Evolutionary conservation across 2,113 vertebrate species (phyloP).

Genomic region (Sporophila hypoxantha): DNA sequence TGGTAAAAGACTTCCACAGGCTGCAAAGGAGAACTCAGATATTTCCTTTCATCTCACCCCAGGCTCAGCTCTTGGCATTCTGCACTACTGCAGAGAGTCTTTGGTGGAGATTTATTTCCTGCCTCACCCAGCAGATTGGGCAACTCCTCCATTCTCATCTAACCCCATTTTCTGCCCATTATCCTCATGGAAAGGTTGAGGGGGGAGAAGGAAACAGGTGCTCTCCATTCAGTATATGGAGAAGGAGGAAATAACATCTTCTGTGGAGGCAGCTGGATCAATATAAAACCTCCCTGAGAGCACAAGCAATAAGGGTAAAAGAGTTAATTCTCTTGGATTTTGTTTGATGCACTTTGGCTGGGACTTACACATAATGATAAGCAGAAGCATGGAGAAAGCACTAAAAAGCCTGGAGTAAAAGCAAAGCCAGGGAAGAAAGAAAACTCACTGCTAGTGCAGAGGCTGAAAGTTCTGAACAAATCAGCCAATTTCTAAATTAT

Average conservation of each 20-base stretch:
- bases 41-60: not conserved
- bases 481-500: not conserved
- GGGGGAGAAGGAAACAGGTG: not conserved
- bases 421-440: not conserved
- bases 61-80: not conserved
- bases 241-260: not conserved
- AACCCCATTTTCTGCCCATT: not conserved
- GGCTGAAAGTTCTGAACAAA: not conserved
- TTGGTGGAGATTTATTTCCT: not conserved
- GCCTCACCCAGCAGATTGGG: not conserved
- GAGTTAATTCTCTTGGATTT: not conserved
- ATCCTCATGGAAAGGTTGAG: not conserved
- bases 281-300: not conserved
- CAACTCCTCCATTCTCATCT: not conserved
- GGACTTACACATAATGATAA: not conserved
- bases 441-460: not conserved
- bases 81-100: not conserved
- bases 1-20: not conserved
- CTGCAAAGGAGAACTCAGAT: not conserved
- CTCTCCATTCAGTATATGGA: not conserved
- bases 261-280: not conserved
- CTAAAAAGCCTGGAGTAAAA: not conserved
- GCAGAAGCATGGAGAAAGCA: not conserved
- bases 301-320: not conserved
- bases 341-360: not conserved